Evolutionary conservation across 2,113 vertebrate genomes (phyloP).

Genomic region (Symphodus melops): DNA sequence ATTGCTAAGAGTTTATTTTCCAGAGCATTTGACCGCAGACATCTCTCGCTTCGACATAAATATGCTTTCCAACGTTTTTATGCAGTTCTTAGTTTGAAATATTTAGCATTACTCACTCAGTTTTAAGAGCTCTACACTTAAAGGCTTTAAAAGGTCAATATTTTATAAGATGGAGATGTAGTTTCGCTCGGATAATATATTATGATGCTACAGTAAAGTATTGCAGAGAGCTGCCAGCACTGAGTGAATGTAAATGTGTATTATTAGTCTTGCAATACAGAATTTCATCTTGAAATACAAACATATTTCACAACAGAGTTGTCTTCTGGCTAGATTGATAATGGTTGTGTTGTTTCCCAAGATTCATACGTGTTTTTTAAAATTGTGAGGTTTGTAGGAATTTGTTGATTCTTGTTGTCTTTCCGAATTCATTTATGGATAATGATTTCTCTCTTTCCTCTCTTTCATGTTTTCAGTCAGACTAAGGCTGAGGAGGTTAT

Average conservation of each 20-base stretch:
- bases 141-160: slow-evolving; percentile 21
- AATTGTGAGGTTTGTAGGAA: neutral
- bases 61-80: slow-evolving; percentile 1
- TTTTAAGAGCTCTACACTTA: slow-evolving; percentile 33
- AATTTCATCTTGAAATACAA: slow-evolving; percentile 25
- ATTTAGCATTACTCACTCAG: slow-evolving; percentile 21
- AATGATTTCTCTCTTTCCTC: slow-evolving; percentile 30
- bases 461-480: slow-evolving; percentile 61
- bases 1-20: slow-evolving; percentile 10
- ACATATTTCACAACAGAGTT: slow-evolving; percentile 7
- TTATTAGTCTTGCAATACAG: slow-evolving; percentile 30
- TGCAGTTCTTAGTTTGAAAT: slow-evolving; percentile 40
- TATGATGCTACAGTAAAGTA: slow-evolving; percentile 18
- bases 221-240: slow-evolving; percentile 12
- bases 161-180: slow-evolving; percentile 25
- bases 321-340: slow-evolving; percentile 5
- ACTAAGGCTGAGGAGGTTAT: slow-evolving; percentile 67
- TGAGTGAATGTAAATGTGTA: slow-evolving; percentile 11
- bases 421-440: slow-evolving; percentile 39
- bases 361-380: neutral
- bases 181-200: neutral
- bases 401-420: slow-evolving; percentile 14
- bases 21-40: slow-evolving; percentile 14
- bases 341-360: slow-evolving; percentile 1
- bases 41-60: neutral